phyloP scores from a whole-genome alignment of 2,888 invertebrate genomes.

The Gymnoscelis rufifasciata region DNA sequence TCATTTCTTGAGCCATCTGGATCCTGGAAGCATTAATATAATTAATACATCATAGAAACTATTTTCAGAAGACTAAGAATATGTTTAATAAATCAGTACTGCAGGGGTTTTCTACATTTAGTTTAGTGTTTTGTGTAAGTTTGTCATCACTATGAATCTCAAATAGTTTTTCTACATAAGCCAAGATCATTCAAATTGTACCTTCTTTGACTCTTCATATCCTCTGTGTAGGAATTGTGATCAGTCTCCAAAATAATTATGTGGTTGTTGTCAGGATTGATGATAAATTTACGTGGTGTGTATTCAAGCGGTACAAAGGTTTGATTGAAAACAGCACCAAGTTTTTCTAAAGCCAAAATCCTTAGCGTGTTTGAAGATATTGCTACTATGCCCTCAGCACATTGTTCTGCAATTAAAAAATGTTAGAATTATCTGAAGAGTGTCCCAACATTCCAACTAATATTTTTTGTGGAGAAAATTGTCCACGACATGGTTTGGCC shows the following conservation, averaged over 20 bases:
- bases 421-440: too few relatives aligned
- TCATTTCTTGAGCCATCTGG: constrained; percentile 99
- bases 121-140: constrained; percentile 56
- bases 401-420: constrained; percentile 87
- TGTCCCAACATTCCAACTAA: too few relatives aligned
- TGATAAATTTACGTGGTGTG: constrained; percentile 96
- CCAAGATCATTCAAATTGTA: constrained; percentile 31
- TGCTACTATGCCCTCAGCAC: constrained; percentile 99
- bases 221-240: constrained; percentile 98
- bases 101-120: constrained; percentile 65
- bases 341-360: constrained; percentile 97
- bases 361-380: constrained; percentile 98
- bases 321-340: constrained; percentile 99
- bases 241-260: constrained; percentile 97
- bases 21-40: constrained; percentile 69
- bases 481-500: constrained; percentile 85
- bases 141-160: constrained; percentile 55
- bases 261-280: constrained; percentile 94
- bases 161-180: not conserved
- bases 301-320: constrained; percentile 94
- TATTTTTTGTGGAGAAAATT: constrained; percentile 31
- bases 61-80: too few relatives aligned
- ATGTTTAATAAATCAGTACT: constrained; percentile 52
- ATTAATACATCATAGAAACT: not conserved
- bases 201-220: constrained; percentile 93